Conservation (phyloP, 1,140 invertebrate genomes). For the Drosophila navojoa region DNA sequence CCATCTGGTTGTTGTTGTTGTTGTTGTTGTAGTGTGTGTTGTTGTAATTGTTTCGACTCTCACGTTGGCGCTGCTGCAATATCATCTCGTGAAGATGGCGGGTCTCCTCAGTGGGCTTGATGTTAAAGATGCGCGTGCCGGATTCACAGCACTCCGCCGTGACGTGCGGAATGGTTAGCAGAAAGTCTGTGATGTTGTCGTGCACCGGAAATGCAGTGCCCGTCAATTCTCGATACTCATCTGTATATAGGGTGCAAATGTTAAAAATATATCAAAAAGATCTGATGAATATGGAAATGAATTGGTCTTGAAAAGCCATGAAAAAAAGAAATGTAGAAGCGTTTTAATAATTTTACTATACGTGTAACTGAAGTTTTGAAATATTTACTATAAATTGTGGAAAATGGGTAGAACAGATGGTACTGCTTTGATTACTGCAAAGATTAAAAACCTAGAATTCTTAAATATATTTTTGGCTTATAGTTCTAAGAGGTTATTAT, state of each 20-base stretch:
- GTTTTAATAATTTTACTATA: too few relatives aligned
- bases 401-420: too few relatives aligned
- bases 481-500: too few relatives aligned
- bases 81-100: constrained; percentile 75
- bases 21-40: constrained; percentile 25
- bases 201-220: constrained; percentile 68
- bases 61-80: constrained; percentile 59
- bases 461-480: too few relatives aligned
- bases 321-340: too few relatives aligned
- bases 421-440: too few relatives aligned
- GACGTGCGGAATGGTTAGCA: constrained; percentile 75
- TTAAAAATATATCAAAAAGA: neutral
- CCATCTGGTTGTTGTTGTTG: constrained; percentile 4
- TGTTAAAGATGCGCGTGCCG: constrained; percentile 73
- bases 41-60: constrained; percentile 1
- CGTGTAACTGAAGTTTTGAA: too few relatives aligned
- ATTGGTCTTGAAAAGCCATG: too few relatives aligned
- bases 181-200: constrained; percentile 75
- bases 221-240: constrained; percentile 75
- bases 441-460: too few relatives aligned
- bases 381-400: too few relatives aligned
- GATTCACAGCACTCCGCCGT: constrained; percentile 67
- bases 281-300: too few relatives aligned
- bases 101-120: constrained; percentile 62
- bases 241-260: constrained; percentile 30